These are phyloP conservation scores for Eudyptes chrysolophus DNA, from an alignment of 2,113 vertebrate genomes.

Conservation along the genomic window DNA sequence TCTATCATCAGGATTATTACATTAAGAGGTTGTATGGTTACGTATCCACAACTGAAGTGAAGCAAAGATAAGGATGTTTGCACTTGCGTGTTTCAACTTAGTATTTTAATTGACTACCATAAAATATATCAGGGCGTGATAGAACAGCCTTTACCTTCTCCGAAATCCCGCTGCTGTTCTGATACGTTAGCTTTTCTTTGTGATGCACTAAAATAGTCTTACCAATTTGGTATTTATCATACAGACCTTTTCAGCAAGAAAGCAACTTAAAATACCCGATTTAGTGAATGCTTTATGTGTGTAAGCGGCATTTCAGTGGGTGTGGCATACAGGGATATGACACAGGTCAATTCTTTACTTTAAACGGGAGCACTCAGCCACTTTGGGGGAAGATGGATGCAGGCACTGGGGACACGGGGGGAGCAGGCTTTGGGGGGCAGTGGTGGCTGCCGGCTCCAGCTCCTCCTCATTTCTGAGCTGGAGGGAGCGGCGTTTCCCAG, in stretches of 20 bases:
- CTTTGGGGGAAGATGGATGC: neutral
- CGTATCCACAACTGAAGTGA: neutral
- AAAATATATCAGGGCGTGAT: neutral
- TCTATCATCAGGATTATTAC: neutral
- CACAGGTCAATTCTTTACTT: neutral
- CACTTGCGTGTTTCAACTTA: neutral
- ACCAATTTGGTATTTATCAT: neutral
- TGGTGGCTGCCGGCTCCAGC: neutral
- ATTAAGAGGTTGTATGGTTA: neutral
- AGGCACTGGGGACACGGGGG: accelerated
- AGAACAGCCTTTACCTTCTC: neutral
- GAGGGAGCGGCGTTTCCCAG: accelerated
- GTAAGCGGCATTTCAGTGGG: neutral
- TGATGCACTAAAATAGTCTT: neutral
- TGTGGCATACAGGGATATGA: accelerated
- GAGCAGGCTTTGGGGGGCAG: neutral
- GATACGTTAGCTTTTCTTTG: neutral
- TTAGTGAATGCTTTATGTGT: neutral
- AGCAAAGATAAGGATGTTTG: neutral
- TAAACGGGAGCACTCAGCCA: accelerated
- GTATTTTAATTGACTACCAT: neutral
- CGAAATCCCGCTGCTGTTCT: neutral
- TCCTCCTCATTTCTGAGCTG: neutral
- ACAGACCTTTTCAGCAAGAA: neutral
- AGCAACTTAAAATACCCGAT: neutral